Evolutionary conservation across 1,140 invertebrate genomes (phyloP).

Genomic region (Diorhabda elongata): DNA sequence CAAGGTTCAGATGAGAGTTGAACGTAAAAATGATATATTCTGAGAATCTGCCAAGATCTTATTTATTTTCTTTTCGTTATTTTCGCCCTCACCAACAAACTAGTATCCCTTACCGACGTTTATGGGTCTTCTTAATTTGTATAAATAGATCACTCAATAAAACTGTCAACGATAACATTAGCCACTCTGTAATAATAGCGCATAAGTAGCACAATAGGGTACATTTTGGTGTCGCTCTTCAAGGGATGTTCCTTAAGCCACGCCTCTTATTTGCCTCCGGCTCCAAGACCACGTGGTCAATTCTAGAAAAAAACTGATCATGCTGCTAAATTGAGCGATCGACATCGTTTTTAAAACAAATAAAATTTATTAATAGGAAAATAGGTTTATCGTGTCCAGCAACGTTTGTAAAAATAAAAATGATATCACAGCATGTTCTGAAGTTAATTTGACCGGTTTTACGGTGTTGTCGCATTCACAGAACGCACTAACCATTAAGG

Average conservation of each 20-base stretch:
- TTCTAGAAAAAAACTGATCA: neutral
- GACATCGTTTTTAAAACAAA: neutral
- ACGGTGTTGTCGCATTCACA: neutral
- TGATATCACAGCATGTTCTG: slow-evolving; percentile 8
- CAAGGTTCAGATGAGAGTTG: too few relatives aligned
- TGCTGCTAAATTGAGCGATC: neutral
- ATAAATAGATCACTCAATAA: too few relatives aligned
- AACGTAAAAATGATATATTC: too few relatives aligned
- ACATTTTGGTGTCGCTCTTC: neutral
- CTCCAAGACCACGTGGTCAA: neutral
- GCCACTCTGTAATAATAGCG: too few relatives aligned
- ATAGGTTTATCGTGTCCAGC: neutral
- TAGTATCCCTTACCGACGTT: too few relatives aligned
- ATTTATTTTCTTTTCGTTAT: too few relatives aligned
- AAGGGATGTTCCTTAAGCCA: neutral
- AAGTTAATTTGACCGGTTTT: slow-evolving; percentile 1
- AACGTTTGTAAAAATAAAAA: slow-evolving; percentile 9
- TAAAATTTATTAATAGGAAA: slow-evolving; percentile 13
- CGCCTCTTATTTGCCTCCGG: neutral
- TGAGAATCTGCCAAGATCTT: too few relatives aligned
- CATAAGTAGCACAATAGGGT: neutral
- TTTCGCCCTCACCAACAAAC: too few relatives aligned
- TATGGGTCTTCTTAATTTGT: too few relatives aligned
- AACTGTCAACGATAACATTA: too few relatives aligned
- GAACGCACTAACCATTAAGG: too few relatives aligned